These are phyloP conservation scores for Morpho deidamia DNA, from an alignment of 2,888 invertebrate species.

Conservation along the genomic window DNA sequence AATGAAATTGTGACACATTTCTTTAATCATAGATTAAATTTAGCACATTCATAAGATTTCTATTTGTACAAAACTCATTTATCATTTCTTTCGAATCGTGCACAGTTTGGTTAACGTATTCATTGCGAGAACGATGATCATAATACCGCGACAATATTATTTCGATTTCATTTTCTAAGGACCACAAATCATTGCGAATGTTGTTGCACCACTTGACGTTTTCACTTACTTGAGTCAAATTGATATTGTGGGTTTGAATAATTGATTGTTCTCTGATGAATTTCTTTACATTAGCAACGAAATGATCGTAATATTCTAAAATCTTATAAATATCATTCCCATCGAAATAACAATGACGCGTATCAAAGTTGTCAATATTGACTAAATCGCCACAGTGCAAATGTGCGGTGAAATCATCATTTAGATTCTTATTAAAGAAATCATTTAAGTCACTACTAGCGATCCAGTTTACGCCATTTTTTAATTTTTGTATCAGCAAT, in stretches of 20 bases:
- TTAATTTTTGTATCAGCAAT: slow-evolving; percentile 56
- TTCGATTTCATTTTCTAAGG: slow-evolving; percentile 27
- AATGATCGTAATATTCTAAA: slow-evolving; percentile 24
- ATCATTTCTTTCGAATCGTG: slow-evolving; percentile 21
- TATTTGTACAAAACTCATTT: background rate
- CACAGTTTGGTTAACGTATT: slow-evolving; percentile 37
- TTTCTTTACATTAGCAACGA: slow-evolving; percentile 18
- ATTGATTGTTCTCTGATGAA: slow-evolving; percentile 10
- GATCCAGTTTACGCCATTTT: slow-evolving; percentile 26
- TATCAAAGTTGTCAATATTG: slow-evolving; percentile 25
- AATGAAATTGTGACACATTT: too few relatives aligned
- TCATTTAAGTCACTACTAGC: slow-evolving; percentile 18
- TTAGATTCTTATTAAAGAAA: slow-evolving; percentile 33
- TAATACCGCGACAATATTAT: slow-evolving; percentile 33
- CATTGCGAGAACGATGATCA: slow-evolving; percentile 31
- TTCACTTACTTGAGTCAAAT: background rate
- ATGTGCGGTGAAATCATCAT: slow-evolving; percentile 26
- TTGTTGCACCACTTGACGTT: slow-evolving; percentile 31
- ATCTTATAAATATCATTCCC: slow-evolving; percentile 29
- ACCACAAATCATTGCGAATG: slow-evolving; percentile 24
- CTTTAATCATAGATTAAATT: too few relatives aligned
- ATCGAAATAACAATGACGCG: slow-evolving; percentile 35
- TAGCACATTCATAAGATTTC: background rate
- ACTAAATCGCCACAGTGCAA: slow-evolving; percentile 29
- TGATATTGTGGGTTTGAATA: slow-evolving; percentile 17